Evolutionary conservation across 2,888 invertebrate genomes (phyloP).

Genomic region (Scaptomyza caliginosa): DNA sequence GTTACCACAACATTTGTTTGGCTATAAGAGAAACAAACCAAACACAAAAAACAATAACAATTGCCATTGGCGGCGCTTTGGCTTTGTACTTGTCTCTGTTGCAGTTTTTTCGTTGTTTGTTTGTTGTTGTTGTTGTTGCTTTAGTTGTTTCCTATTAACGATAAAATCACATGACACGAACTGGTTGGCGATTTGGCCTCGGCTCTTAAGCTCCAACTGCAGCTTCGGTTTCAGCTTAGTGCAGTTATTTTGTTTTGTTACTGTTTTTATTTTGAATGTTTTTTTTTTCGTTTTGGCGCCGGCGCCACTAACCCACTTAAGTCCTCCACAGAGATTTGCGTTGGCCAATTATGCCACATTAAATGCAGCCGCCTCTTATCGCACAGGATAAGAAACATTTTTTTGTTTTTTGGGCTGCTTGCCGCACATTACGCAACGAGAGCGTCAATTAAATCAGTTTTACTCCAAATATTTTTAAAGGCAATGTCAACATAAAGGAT

Average conservation of each 20-base stretch:
- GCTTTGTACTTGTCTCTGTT: slow-evolving; percentile 74
- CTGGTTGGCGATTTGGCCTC: slow-evolving; percentile 75
- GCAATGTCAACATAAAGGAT: slow-evolving; percentile 68
- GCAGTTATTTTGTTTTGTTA: slow-evolving; percentile 25
- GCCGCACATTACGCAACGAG: slow-evolving; percentile 67
- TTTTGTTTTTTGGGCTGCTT: slow-evolving; percentile 1
- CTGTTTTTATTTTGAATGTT: slow-evolving; percentile 9
- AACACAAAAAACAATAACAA: slow-evolving; percentile 40
- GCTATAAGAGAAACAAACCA: slow-evolving; percentile 29
- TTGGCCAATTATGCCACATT: slow-evolving; percentile 76
- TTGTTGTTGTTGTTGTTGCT: slow-evolving; percentile 28
- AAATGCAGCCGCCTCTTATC: slow-evolving; percentile 63
- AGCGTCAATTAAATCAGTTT: slow-evolving; percentile 78
- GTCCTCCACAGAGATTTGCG: slow-evolving; percentile 43
- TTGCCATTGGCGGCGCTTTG: slow-evolving; percentile 70
- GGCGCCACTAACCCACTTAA: slow-evolving; percentile 78
- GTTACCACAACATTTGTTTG: slow-evolving; percentile 71
- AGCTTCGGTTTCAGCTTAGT: slow-evolving; percentile 38
- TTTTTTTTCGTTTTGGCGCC: slow-evolving; percentile 56
- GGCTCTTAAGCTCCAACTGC: slow-evolving; percentile 34
- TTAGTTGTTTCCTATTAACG: slow-evolving; percentile 79
- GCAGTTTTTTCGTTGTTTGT: slow-evolving; percentile 19
- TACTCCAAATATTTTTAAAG: slow-evolving; percentile 73
- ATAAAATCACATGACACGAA: slow-evolving; percentile 79
- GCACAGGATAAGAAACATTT: slow-evolving; percentile 22